These are phyloP conservation scores for Drosophila tani DNA, from an alignment of 1,140 invertebrate genomes.

Conservation along the genomic window DNA sequence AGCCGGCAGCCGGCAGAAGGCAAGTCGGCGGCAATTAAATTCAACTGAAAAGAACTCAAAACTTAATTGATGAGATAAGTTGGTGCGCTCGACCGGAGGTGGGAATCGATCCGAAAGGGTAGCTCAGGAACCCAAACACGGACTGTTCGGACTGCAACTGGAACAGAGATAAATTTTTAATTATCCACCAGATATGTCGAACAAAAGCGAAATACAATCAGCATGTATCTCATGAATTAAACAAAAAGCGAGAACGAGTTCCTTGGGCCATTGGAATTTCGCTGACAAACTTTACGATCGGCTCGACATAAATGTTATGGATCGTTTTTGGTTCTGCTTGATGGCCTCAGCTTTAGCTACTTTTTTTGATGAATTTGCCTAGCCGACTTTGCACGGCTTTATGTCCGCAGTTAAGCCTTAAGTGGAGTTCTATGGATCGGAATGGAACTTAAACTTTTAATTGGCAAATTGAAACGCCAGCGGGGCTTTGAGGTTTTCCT, in stretches of 20 bases:
- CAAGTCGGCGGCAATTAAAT: slow-evolving; percentile 52
- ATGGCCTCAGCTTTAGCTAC: slow-evolving; percentile 31
- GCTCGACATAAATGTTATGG: slow-evolving; percentile 53
- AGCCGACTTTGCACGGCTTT: slow-evolving; percentile 38
- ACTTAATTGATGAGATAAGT: slow-evolving; percentile 73
- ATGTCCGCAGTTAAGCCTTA: slow-evolving; percentile 60
- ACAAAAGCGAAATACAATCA: slow-evolving; percentile 28
- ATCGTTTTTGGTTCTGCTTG: slow-evolving; percentile 30
- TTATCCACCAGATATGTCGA: slow-evolving; percentile 45
- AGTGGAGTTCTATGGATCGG: slow-evolving; percentile 32
- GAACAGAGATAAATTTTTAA: slow-evolving; percentile 51
- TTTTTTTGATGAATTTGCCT: slow-evolving; percentile 59
- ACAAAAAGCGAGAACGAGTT: slow-evolving; percentile 45
- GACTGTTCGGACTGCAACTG: slow-evolving; percentile 30
- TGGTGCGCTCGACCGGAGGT: slow-evolving; percentile 40
- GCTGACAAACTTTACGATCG: slow-evolving; percentile 57
- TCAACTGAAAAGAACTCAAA: slow-evolving; percentile 57
- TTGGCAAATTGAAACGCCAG: slow-evolving; percentile 18
- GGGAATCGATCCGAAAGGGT: slow-evolving; percentile 20
- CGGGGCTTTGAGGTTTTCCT: neutral
- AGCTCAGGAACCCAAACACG: slow-evolving; percentile 27
- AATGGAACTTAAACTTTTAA: slow-evolving; percentile 40
- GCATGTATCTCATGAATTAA: slow-evolving; percentile 41
- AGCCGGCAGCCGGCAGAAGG: neutral
- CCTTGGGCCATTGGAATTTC: slow-evolving; percentile 25